Base-by-base conservation (phyloP, 64 coral and sea anemone species). In the Actinia equina region DNA sequence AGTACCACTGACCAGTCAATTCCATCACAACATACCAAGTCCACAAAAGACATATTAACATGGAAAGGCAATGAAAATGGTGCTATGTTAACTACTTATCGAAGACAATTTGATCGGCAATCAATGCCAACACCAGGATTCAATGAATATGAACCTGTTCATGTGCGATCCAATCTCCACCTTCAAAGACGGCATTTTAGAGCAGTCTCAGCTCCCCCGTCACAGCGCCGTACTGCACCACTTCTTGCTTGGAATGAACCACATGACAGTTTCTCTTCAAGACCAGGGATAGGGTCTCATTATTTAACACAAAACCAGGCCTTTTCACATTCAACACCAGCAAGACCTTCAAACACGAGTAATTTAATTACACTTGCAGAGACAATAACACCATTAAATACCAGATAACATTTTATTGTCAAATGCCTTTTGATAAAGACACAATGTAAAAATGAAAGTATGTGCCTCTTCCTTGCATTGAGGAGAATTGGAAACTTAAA, bases 191-290 rank as follows among this genome's bases (percentile, higher is more conserved):
- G 89, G 37, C 89, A 91, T 23, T 60, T 91, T 65, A 81, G 89
- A 78, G 89, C 84, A 53, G 76, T 84, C 61, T 91, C 89, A n/a
- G 89, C 89, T 30, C 89, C 89, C 27, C 89, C 89, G 11, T 87
- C 84, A 57, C 83, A 86, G 12, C 71, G 77, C 12, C 89, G 85
- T 3, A 82, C 89, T 79, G 71, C 84, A 84, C 89, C 89, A 46
- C 83, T 91, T 52, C 77, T 91, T 52, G 89, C 89, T 19, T 91
- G 89, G 90, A 92, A 92, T 92, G 90, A 92, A 15, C 78, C 85
- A 23, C 78, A 92, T 52, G 77, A 87, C 25, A 23, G 71, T 12
- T 79, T 69, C 12, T 60, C 79, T 19, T 69, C 84, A 30, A 92
- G 87, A 37, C 90, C 90, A 58, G 89, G 89, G 7, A 70, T 91